Evolutionary conservation across 2,797 vertebrate species (phyloP).

Genomic region (Cryptoblepharus egeriae): DNA sequence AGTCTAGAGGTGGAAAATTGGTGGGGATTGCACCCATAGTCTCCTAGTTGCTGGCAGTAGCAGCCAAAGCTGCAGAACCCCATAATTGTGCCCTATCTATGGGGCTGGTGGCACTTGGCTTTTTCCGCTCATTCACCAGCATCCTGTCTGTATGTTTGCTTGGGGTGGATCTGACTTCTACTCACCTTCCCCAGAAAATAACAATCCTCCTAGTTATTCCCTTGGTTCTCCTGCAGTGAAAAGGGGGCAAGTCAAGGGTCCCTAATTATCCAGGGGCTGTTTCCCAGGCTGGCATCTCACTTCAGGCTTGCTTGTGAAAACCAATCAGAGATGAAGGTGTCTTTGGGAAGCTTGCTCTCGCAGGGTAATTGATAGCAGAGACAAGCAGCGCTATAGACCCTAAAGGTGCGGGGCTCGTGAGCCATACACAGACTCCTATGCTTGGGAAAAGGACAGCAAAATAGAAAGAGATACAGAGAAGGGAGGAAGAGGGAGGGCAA

Average conservation of each 20-base stretch:
- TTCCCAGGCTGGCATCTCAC: neutral
- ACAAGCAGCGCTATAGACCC: neutral
- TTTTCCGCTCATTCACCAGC: too few relatives aligned
- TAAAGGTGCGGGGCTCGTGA: constrained; percentile 6
- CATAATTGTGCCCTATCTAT: too few relatives aligned
- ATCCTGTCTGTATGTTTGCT: neutral
- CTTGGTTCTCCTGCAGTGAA: neutral
- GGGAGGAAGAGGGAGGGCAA: constrained; percentile 60
- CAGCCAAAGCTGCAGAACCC: neutral
- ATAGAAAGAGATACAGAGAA: constrained; percentile 58
- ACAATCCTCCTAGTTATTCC: too few relatives aligned
- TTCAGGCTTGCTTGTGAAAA: neutral
- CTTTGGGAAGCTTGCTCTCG: neutral
- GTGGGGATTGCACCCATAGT: too few relatives aligned
- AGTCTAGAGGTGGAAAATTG: too few relatives aligned
- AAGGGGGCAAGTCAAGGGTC: neutral
- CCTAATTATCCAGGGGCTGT: neutral
- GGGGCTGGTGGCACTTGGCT: too few relatives aligned
- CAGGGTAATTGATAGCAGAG: neutral
- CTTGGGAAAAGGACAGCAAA: constrained; percentile 47
- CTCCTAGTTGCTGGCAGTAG: neutral
- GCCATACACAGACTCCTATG: constrained; percentile 50
- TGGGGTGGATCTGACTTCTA: too few relatives aligned
- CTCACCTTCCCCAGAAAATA: neutral
- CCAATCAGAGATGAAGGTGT: neutral